phyloP scores from a whole-genome alignment of 2,888 invertebrate species.

The Macaria notata region DNA sequence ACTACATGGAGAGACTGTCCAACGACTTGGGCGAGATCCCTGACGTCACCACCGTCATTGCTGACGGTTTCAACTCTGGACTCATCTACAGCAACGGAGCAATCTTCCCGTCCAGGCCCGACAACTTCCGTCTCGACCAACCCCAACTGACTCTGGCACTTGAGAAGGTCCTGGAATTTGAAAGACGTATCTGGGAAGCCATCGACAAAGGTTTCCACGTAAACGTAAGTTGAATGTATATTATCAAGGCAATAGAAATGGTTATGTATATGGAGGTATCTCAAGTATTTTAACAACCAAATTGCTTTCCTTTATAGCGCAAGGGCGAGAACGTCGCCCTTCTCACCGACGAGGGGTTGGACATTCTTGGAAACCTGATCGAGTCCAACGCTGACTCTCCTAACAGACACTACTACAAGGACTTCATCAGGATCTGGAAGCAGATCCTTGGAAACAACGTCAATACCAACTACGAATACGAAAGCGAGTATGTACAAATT shows the following conservation, averaged over 20 bases:
- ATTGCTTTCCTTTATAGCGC: constrained; percentile 38
- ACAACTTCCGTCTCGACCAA: constrained; percentile 77
- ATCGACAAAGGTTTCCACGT: constrained; percentile 81
- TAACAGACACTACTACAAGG: constrained; percentile 82
- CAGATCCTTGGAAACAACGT: constrained; percentile 81
- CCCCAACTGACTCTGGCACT: constrained; percentile 66
- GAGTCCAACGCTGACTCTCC: constrained; percentile 85
- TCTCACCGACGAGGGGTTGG: constrained; percentile 83
- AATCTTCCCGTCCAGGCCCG: constrained; percentile 82
- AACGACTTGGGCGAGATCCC: constrained; percentile 86
- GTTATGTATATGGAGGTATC: no score
- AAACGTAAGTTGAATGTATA: constrained; percentile 48
- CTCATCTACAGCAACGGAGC: constrained; percentile 85
- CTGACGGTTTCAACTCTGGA: constrained; percentile 84
- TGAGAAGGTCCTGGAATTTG: constrained; percentile 70
- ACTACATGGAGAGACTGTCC: constrained; percentile 88
- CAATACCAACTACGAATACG: constrained; percentile 37
- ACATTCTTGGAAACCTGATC: constrained; percentile 85
- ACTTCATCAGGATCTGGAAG: constrained; percentile 80
- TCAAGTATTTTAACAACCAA: no score
- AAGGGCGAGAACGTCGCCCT: constrained; percentile 82
- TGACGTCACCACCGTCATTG: constrained; percentile 71
- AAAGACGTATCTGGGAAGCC: constrained; percentile 81
- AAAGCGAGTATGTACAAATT: constrained; percentile 47
- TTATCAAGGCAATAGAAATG: no score